A percentile compares a stretch with the other conserved stretches of the same genome.
Evolutionary conservation across 2,888 invertebrate species (phyloP).

Genomic region (Eilema depressum): DNA sequence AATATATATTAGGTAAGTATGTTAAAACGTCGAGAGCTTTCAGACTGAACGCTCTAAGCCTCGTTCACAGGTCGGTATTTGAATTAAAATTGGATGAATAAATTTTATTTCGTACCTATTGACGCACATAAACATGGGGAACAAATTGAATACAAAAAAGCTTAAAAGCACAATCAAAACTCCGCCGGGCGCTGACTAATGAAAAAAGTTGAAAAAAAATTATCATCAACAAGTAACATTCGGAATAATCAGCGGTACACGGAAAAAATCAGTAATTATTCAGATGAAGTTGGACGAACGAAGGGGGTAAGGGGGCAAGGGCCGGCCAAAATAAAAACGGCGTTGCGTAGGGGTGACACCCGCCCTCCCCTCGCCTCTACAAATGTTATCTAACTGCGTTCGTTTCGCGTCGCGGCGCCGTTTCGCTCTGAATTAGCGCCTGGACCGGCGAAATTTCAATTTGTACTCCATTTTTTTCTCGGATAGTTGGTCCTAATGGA

Average conservation of each 20-base stretch:
- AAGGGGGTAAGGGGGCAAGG: slow-evolving; percentile 85
- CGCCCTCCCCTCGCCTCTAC: slow-evolving; percentile 76
- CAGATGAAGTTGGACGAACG: slow-evolving; percentile 87
- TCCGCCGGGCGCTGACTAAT: slow-evolving; percentile 69
- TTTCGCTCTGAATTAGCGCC: slow-evolving; percentile 81
- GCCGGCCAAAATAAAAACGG: slow-evolving; percentile 87
- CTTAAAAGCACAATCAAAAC: slow-evolving; percentile 63
- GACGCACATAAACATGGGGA: slow-evolving; percentile 47
- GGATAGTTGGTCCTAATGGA: slow-evolving; percentile 80
- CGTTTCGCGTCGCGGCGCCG: slow-evolving; percentile 78
- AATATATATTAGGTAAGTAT: background rate
- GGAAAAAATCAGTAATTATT: slow-evolving; percentile 87
- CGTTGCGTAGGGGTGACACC: slow-evolving; percentile 86
- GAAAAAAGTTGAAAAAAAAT: slow-evolving; percentile 80
- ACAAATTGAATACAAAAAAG: slow-evolving; percentile 59
- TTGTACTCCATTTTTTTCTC: slow-evolving; percentile 80
- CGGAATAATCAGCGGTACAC: slow-evolving; percentile 87
- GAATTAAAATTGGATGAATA: slow-evolving; percentile 40
- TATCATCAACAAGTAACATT: slow-evolving; percentile 87
- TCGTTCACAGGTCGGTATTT: slow-evolving; percentile 25
- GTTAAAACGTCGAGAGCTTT: background rate
- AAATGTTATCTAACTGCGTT: slow-evolving; percentile 87
- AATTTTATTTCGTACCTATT: slow-evolving; percentile 47
- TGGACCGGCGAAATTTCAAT: slow-evolving; percentile 83
- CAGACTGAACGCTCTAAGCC: slow-evolving; percentile 24